Evolutionary conservation across 53 echinoderm and acorn worm species (phyloP).

Genomic region (Holothuria scabra): DNA sequence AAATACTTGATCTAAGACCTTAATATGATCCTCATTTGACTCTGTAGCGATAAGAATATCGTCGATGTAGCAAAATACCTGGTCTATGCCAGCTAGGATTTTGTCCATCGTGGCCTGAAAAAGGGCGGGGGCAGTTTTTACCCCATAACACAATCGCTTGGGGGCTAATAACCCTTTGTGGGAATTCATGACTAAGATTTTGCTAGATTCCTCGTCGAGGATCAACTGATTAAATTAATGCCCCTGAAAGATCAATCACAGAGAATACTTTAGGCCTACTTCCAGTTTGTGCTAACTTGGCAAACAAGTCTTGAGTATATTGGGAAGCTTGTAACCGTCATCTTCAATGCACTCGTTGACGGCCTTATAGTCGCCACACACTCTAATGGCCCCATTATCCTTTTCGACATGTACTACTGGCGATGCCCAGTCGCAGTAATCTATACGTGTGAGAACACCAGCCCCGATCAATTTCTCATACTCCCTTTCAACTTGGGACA

Average conservation of each 20-base stretch:
- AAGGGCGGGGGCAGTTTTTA: conserved; percentile 20
- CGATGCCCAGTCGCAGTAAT: conserved; percentile 56
- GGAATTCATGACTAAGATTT: not conserved
- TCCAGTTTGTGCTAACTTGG: conserved; percentile 13
- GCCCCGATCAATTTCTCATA: conserved; percentile 31
- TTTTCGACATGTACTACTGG: conserved; percentile 61
- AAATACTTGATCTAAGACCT: too few species aligned
- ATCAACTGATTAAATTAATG: conserved; percentile 41
- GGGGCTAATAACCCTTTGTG: conserved; percentile 4
- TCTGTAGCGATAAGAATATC: conserved; percentile 28
- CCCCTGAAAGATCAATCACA: conserved; percentile 45
- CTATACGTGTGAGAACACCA: conserved; percentile 30
- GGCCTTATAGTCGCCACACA: conserved; percentile 58
- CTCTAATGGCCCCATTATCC: conserved; percentile 45
- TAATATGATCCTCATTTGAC: too few species aligned
- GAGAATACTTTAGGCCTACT: conserved; percentile 25
- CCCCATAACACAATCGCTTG: conserved; percentile 16
- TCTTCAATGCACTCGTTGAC: conserved; percentile 54
- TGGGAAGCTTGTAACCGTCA: conserved; percentile 55
- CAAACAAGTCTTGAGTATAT: conserved; percentile 43
- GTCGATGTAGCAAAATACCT: conserved; percentile 3
- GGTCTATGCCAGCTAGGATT: not conserved
- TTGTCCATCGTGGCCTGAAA: conserved; percentile 2
- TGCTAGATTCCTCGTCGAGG: conserved; percentile 23
- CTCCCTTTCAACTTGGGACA: not conserved